Conservation (phyloP, 2,797 vertebrate species). For the Atherinosoma microstoma region DNA sequence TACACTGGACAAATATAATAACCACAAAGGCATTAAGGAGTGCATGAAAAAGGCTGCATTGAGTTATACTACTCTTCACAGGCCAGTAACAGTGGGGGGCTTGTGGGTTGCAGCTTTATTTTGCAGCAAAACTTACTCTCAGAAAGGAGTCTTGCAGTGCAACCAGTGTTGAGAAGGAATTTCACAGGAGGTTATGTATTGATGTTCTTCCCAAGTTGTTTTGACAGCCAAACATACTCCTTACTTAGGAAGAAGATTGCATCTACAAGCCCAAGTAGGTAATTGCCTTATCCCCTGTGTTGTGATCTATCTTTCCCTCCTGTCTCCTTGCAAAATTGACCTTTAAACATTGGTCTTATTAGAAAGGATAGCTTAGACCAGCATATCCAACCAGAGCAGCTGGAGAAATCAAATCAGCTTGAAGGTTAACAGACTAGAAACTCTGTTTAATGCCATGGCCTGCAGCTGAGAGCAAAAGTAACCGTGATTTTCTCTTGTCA, state of each 20-base stretch:
- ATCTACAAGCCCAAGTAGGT: conserved; percentile 61
- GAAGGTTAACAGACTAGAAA: conserved; percentile 69
- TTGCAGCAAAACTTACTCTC: conserved; percentile 46
- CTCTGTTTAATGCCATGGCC: conserved; percentile 62
- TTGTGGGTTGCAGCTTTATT: conserved; percentile 64
- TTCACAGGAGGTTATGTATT: conserved; percentile 54
- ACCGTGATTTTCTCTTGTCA: conserved; percentile 24
- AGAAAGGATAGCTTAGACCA: conserved; percentile 66
- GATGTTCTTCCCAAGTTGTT: conserved; percentile 59
- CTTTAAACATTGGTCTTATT: conserved; percentile 77
- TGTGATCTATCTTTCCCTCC: conserved; percentile 64
- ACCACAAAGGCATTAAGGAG: conserved; percentile 72
- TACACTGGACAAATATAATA: conserved; percentile 87
- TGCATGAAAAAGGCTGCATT: conserved; percentile 75
- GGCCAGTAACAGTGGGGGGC: conserved; percentile 66
- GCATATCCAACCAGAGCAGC: conserved; percentile 57
- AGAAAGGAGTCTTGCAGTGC: conserved; percentile 30
- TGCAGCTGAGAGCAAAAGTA: conserved; percentile 40
- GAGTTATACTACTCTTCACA: conserved; percentile 75
- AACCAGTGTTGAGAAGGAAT: conserved; percentile 42
- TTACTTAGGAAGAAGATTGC: conserved; percentile 62
- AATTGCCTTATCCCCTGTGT: conserved; percentile 66
- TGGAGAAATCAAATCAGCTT: conserved; percentile 70
- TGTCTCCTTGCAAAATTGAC: conserved; percentile 72
- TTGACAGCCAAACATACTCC: conserved; percentile 63